Base-by-base conservation (phyloP, 2,113 vertebrate species). In the Felis catus region DNA sequence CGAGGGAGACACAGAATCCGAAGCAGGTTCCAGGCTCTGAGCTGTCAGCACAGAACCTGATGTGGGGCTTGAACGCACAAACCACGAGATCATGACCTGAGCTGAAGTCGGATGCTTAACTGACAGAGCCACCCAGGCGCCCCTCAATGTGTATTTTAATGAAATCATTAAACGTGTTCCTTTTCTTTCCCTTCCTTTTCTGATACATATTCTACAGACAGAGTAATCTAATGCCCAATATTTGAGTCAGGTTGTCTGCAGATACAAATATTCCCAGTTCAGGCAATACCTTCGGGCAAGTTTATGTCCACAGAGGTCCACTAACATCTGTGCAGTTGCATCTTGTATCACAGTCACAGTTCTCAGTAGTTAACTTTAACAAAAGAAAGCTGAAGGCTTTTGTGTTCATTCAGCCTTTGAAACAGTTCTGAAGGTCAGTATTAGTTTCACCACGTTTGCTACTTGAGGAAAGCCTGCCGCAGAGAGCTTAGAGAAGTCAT, bases 301-400 rank as follows among this genome's bases (percentile, higher is more conserved):
- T 27, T 25, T 25, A 3, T 4, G 4, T 12, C 31, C 21, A 1
- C 18, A 1, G 4, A 66, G 6, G 25, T 29, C 70, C 70, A 7
- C 58, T 31, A 13, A 16, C 16, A 3, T 70, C 55, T 21, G 39
- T 3, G n/a, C 18, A 3, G 18, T 0, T 23, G 61, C 41, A 13
- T 8, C 12, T 39, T 9, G 8, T 23, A 3, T 51, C 3, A 1
- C 21, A 29, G 16, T 74, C 5, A 1, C 21, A 3, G 55, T 45
- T 58, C 58, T 84, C 71, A 36, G 12, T 2, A 63, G 63, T 51
- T 80, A 27, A 65, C 13, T 76, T 74, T 36, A 48, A n/a, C 33
- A 18, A 68, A 61, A 87, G 41, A 36, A 33, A 27, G 14, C 31
- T 36, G 7, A 36, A 74, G 33, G 36, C 14, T 71, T n/a, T 48